phyloP scores from a whole-genome alignment of 2,113 vertebrate genomes.

The Oxygymnocypris stewartii region DNA sequence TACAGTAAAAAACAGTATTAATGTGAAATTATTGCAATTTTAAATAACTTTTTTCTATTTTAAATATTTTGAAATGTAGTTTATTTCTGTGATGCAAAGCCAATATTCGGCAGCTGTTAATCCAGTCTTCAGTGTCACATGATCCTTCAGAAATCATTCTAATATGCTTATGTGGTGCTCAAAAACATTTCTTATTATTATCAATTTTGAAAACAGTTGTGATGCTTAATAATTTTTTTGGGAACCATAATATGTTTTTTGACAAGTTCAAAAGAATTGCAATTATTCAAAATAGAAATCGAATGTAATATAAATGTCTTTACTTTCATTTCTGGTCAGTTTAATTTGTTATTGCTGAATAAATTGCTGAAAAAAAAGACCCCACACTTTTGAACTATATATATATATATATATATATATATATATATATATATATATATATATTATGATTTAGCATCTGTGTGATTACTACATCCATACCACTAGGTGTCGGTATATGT shows the following conservation, averaged over 20 bases:
- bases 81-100: too few relatives aligned
- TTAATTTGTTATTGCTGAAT: background rate
- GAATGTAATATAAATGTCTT: background rate
- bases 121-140: background rate
- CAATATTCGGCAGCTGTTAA: background rate
- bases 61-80: too few relatives aligned
- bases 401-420: too few relatives aligned
- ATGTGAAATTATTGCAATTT: too few relatives aligned
- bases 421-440: too few relatives aligned
- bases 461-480: background rate
- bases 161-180: background rate
- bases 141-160: background rate
- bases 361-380: background rate
- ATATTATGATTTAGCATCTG: background rate
- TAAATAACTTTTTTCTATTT: too few relatives aligned
- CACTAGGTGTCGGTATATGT: background rate
- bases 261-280: background rate
- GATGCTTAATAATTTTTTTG: background rate
- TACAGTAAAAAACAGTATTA: too few relatives aligned
- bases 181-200: background rate
- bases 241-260: background rate
- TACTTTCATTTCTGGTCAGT: background rate
- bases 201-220: background rate
- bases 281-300: background rate
- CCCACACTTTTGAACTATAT: background rate